phyloP scores from a whole-genome alignment of 2,113 vertebrate species.

The Plotosus lineatus region DNA sequence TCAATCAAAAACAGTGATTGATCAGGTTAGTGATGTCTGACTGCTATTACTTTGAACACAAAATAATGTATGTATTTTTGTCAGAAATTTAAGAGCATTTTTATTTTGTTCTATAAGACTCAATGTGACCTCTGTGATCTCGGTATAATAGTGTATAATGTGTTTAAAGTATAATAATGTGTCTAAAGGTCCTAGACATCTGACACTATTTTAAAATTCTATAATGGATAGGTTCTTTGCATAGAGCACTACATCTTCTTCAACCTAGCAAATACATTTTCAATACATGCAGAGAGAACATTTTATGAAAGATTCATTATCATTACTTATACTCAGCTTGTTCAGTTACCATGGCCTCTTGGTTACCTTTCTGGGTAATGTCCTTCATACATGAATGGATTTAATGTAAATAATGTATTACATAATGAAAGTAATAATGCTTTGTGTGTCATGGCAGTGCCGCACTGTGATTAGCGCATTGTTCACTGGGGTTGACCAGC shows the following conservation, averaged over 20 bases:
- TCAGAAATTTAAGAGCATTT: neutral
- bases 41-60: too few species aligned
- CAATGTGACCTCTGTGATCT: neutral
- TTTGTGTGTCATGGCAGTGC: too few species aligned
- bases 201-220: neutral
- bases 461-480: too few species aligned
- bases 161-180: too few species aligned
- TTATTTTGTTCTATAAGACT: neutral
- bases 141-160: neutral
- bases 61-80: neutral
- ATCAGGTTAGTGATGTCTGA: too few species aligned
- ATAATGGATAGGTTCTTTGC: neutral
- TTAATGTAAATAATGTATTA: too few species aligned
- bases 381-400: neutral
- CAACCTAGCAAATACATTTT: neutral
- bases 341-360: neutral
- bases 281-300: neutral
- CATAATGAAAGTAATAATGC: too few species aligned
- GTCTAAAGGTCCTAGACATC: neutral
- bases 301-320: neutral
- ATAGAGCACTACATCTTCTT: neutral
- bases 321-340: neutral
- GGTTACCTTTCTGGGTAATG: neutral
- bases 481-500: too few species aligned
- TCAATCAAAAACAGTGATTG: too few species aligned